These are phyloP conservation scores for Drosophila mayri DNA, from an alignment of 1,140 invertebrate genomes.

Conservation along the genomic window DNA sequence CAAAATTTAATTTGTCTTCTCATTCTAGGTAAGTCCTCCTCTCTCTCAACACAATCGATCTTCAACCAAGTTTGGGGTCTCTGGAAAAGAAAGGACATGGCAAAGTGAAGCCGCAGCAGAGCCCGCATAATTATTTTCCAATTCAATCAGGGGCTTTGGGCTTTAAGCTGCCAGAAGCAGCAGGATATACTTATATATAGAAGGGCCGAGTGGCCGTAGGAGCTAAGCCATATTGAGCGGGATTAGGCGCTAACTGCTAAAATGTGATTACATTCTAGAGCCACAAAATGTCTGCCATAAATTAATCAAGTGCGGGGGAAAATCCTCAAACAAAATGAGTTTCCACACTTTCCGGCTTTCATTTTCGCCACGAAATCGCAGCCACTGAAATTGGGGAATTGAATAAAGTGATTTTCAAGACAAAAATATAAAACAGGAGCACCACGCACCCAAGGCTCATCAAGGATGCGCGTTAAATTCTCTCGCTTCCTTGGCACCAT, in stretches of 20 bases:
- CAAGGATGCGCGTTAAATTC: slow-evolving; percentile 22
- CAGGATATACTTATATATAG: neutral
- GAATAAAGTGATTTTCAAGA: slow-evolving; percentile 10
- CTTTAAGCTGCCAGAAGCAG: slow-evolving; percentile 26
- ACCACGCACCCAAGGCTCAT: slow-evolving; percentile 9
- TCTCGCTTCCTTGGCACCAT: slow-evolving; percentile 25
- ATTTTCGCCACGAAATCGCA: slow-evolving; percentile 12
- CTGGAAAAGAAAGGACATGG: slow-evolving; percentile 6
- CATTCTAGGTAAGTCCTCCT: slow-evolving; percentile 62
- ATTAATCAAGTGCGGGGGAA: slow-evolving; percentile 65
- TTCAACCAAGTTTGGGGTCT: slow-evolving; percentile 4
- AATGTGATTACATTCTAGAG: slow-evolving; percentile 62
- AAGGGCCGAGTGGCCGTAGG: slow-evolving; percentile 23
- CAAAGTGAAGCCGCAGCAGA: slow-evolving; percentile 41
- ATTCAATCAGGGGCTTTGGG: slow-evolving; percentile 70
- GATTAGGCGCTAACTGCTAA: slow-evolving; percentile 75
- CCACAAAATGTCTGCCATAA: slow-evolving; percentile 67
- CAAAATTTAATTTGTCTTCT: slow-evolving; percentile 72
- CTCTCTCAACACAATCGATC: slow-evolving; percentile 18
- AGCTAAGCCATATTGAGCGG: slow-evolving; percentile 76
- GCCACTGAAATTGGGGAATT: neutral
- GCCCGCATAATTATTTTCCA: slow-evolving; percentile 75
- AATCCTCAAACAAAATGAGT: slow-evolving; percentile 36
- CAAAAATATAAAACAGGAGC: slow-evolving; percentile 3
- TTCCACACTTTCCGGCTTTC: slow-evolving; percentile 7